Base-by-base conservation (phyloP, 2,113 vertebrate species). In the Upupa epops region DNA sequence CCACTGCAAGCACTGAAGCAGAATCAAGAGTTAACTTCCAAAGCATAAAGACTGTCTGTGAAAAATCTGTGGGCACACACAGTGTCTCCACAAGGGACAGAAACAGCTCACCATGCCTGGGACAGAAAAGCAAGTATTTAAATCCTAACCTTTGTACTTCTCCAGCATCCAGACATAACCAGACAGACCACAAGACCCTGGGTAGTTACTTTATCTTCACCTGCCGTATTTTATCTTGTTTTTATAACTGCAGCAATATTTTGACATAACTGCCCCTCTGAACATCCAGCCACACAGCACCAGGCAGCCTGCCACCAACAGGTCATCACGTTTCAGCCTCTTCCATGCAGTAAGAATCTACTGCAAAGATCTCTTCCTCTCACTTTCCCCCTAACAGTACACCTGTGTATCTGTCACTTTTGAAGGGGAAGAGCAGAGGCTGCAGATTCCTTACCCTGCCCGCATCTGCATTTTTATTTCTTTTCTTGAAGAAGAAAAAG, bases 11-110 rank as follows among this genome's bases (percentile, higher is more conserved):
- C 89, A 85, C 17, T 59, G 74, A 32, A 63, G 49, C n/a, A 49
- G 73, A 66, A 17, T 73, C 52, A 82, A 79, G 74, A 52, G 32
- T 86, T 83, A 71, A 28, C 61, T 85, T 66, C 61, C 69, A 85
- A 56, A 70, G 79, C 63, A 26, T 46, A 83, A 77, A 77, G 40
- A 21, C 79, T 18, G 34, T 37, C 42, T 66, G 19, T 45, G 49
- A 64, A 73, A 71, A 40, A 40, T 9, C 36, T 40, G 46, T 1
- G 1, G 66, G 55, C 40, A 76, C 13, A 19, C 0, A 1, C 54
- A 72, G 17, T 13, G 26, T 31, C 17, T 29, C 25, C 48, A 22
- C 48, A 45, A 40, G 66, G 22, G 32, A 25, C 29, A 68, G n/a
- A 58, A 68, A n/a, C 36, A 75, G 61, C 75, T 40, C 29, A 49